Percentiles rank a stretch among this genome's conserved stretches.
Evolutionary conservation across 2,888 invertebrate species (phyloP).

Genomic region (Aleiodes alternator): DNA sequence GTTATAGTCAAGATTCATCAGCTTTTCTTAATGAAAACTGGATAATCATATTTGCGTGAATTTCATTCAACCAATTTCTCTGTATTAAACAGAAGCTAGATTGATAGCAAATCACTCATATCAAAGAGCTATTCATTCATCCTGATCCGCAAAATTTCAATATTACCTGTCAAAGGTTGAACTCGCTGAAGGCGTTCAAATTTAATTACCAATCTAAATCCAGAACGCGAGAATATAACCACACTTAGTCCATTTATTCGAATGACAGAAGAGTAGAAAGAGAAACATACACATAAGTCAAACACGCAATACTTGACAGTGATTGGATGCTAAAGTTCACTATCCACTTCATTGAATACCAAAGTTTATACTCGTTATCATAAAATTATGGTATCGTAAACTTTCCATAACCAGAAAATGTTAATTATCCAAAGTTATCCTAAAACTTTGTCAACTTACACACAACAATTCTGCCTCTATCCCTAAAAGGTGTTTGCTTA

Average conservation of each 20-base stretch:
- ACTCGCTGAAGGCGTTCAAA: slow-evolving; percentile 58
- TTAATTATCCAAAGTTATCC: too few relatives aligned
- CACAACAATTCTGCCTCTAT: too few relatives aligned
- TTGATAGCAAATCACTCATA: too few relatives aligned
- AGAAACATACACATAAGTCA: slow-evolving; percentile 42
- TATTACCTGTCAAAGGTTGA: background rate
- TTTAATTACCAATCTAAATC: slow-evolving; percentile 61
- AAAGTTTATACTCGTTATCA: slow-evolving; percentile 53
- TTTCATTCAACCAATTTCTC: too few relatives aligned
- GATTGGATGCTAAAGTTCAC: slow-evolving; percentile 57
- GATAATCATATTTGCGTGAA: too few relatives aligned
- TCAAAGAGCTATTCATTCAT: too few relatives aligned
- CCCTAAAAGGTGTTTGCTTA: too few relatives aligned
- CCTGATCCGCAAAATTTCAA: too few relatives aligned
- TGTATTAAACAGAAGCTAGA: too few relatives aligned
- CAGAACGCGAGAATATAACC: slow-evolving; percentile 50
- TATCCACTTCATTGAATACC: slow-evolving; percentile 69
- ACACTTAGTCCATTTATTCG: slow-evolving; percentile 41
- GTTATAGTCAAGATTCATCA: background rate
- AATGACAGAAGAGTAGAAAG: slow-evolving; percentile 39
- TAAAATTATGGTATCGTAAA: background rate
- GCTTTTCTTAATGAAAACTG: background rate
- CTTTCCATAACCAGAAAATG: too few relatives aligned
- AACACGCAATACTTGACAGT: background rate
- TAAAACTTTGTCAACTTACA: too few relatives aligned